Conservation (phyloP, 1,140 invertebrate genomes). For the Hirudo medicinalis region DNA sequence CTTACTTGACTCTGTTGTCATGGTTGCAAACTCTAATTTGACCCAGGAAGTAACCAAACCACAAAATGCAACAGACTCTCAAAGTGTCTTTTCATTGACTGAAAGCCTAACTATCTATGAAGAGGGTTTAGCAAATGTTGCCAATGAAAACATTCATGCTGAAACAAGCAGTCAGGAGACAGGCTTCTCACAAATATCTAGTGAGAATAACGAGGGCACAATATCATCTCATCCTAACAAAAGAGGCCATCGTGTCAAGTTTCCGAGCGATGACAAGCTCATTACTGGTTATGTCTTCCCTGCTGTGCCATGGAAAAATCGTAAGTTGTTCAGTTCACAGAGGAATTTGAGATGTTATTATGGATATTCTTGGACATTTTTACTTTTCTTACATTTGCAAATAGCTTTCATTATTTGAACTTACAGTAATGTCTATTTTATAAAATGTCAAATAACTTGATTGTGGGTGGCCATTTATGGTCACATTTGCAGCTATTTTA, state of each 20-base stretch:
- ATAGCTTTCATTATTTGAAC: too few relatives aligned
- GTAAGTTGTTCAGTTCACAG: background rate
- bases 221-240: background rate
- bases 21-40: background rate
- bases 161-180: background rate
- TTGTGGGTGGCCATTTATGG: too few relatives aligned
- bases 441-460: too few relatives aligned
- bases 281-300: background rate
- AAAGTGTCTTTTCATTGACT: background rate
- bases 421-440: too few relatives aligned
- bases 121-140: background rate
- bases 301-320: slow-evolving; percentile 9
- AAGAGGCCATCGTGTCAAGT: background rate
- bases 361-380: too few relatives aligned
- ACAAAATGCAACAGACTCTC: background rate
- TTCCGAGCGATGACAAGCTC: slow-evolving; percentile 1
- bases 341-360: too few relatives aligned
- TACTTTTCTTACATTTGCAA: too few relatives aligned
- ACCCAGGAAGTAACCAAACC: background rate
- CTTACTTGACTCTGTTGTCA: background rate
- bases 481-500: too few relatives aligned
- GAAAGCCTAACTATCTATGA: background rate
- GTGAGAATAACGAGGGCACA: background rate
- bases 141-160: background rate
- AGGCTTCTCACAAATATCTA: background rate